Evolutionary conservation across 2,113 vertebrate species (phyloP).

Genomic region (Oceanites oceanicus): DNA sequence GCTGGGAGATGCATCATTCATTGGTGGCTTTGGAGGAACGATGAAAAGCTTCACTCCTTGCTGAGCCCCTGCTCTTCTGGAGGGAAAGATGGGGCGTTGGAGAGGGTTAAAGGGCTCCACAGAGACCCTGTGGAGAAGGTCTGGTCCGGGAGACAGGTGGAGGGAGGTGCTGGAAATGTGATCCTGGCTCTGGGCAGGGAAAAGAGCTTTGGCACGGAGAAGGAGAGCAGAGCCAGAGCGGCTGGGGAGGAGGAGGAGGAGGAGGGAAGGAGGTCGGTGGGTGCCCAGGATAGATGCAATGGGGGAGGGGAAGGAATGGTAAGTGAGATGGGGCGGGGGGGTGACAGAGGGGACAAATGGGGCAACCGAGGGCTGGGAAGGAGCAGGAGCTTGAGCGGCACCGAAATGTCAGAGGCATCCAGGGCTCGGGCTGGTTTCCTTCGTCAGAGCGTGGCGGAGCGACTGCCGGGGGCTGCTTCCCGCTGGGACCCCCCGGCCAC

Average conservation of each 20-base stretch:
- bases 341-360: background rate
- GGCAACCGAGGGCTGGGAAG: background rate
- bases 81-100: fast-evolving
- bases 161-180: constrained; percentile 16
- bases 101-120: background rate
- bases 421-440: background rate
- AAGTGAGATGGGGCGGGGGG: background rate
- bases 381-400: background rate
- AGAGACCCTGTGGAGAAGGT: background rate
- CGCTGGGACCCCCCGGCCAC: background rate
- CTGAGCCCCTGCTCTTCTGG: too few relatives aligned
- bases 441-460: background rate
- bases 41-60: fast-evolving
- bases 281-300: background rate
- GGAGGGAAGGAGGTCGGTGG: background rate
- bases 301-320: constrained; percentile 23
- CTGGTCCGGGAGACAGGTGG: background rate
- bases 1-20: fast-evolving
- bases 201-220: background rate
- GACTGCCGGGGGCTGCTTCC: background rate
- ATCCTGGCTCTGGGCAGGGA: background rate
- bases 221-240: background rate
- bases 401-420: background rate
- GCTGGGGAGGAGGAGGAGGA: background rate
- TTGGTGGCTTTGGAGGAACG: background rate